Percentiles rank a stretch among this genome's conserved stretches.
Conservation (phyloP, 2,113 vertebrate genomes). For the Siniperca chuatsi region DNA sequence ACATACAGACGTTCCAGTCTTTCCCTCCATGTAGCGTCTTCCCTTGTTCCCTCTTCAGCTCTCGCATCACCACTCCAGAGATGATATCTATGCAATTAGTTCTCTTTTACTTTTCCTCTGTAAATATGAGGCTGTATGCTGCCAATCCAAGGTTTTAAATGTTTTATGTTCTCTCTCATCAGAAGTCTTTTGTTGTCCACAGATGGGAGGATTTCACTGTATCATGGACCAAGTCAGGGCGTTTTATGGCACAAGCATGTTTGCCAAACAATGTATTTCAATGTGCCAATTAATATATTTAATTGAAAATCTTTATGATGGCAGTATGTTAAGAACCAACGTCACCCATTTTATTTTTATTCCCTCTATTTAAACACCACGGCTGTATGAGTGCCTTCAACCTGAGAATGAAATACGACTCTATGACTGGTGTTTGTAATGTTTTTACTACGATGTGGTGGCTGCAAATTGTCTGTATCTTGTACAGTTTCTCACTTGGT, state of each 20-base stretch:
- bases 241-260: constrained; percentile 61
- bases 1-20: not conserved
- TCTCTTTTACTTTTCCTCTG: constrained; percentile 45
- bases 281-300: constrained; percentile 60
- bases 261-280: constrained; percentile 73
- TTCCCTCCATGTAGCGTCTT: not conserved
- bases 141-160: constrained; percentile 40
- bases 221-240: constrained; percentile 51
- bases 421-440: constrained; percentile 49
- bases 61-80: constrained; percentile 13
- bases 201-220: constrained; percentile 27
- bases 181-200: constrained; percentile 6
- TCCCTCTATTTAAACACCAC: constrained; percentile 35
- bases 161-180: not conserved
- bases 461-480: constrained; percentile 34
- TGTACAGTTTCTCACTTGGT: constrained; percentile 30
- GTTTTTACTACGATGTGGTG: constrained; percentile 47
- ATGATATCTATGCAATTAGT: constrained; percentile 79
- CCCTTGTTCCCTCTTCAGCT: not conserved
- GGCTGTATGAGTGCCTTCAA: constrained; percentile 80
- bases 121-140: constrained; percentile 63
- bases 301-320: constrained; percentile 28
- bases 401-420: constrained; percentile 61
- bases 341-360: constrained; percentile 31
- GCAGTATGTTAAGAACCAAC: constrained; percentile 8